Conservation (phyloP, 2,797 vertebrate species). For the Micromesistius poutassou region DNA sequence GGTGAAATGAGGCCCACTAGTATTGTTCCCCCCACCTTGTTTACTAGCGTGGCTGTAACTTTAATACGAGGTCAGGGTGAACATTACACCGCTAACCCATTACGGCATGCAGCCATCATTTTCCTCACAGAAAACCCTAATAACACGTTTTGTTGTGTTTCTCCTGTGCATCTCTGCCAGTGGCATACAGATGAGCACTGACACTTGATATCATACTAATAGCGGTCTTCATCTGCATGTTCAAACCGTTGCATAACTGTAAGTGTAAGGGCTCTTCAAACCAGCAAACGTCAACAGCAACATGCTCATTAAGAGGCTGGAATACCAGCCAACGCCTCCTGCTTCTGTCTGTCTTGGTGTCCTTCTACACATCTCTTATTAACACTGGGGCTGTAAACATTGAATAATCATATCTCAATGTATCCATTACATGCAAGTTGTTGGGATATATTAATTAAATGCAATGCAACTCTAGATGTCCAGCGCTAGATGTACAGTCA, state of each 20-base stretch:
- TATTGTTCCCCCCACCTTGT: conserved; percentile 49
- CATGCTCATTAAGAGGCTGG: background rate
- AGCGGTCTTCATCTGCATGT: conserved; percentile 55
- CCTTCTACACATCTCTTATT: background rate
- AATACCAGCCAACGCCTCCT: background rate
- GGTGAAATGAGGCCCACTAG: conserved; percentile 39
- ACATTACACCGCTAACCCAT: conserved; percentile 50
- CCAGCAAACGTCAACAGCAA: background rate
- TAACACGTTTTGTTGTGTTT: conserved; percentile 36
- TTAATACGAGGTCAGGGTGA: conserved; percentile 19
- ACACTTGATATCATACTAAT: conserved; percentile 43
- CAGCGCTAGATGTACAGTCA: too few relatives aligned
- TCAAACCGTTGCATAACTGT: conserved; percentile 58
- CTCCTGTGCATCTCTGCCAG: conserved; percentile 37
- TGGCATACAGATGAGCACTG: conserved; percentile 43
- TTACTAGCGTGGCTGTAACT: conserved; percentile 49
- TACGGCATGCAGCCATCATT: conserved; percentile 35
- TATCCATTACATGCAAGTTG: too few relatives aligned
- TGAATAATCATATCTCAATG: too few relatives aligned
- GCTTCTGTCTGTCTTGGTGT: background rate
- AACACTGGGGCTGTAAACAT: too few relatives aligned
- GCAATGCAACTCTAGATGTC: background rate
- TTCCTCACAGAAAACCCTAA: conserved; percentile 47
- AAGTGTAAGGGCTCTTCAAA: conserved; percentile 18
- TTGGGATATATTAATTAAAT: background rate